phyloP scores from a whole-genome alignment of 2,888 invertebrate genomes.

The Hydroisotoma schaefferi region DNA sequence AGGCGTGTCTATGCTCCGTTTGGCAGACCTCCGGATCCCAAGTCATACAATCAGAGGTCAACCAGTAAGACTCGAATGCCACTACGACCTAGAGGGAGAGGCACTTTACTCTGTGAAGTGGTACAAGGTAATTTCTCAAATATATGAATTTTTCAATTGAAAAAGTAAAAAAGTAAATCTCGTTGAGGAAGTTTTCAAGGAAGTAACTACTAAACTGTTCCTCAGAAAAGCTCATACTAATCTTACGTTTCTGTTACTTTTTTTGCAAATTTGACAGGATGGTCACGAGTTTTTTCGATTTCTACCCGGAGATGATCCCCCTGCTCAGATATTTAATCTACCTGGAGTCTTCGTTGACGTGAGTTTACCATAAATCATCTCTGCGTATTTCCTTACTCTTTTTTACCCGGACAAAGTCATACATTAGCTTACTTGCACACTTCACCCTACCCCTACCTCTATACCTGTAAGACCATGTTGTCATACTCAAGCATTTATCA shows the following conservation, averaged over 20 bases:
- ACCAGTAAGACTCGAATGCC: conserved; percentile 72
- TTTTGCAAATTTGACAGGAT: conserved; percentile 19
- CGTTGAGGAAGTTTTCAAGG: too few relatives aligned
- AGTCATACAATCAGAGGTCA: conserved; percentile 75
- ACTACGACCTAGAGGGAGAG: conserved; percentile 77
- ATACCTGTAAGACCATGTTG: too few relatives aligned
- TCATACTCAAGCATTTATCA: too few relatives aligned
- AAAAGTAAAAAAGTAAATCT: too few relatives aligned
- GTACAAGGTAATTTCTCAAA: conserved; percentile 62
- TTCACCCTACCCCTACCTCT: too few relatives aligned
- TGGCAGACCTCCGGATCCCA: conserved; percentile 76
- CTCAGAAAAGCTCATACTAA: neutral
- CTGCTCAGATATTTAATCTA: conserved; percentile 71
- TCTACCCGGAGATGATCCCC: conserved; percentile 65
- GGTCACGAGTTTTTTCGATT: conserved; percentile 29
- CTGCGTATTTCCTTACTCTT: too few relatives aligned
- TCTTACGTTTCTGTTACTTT: neutral
- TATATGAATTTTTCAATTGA: neutral
- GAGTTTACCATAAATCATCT: conserved; percentile 55
- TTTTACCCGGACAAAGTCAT: too few relatives aligned
- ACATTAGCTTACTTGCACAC: too few relatives aligned
- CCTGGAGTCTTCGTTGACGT: conserved; percentile 83
- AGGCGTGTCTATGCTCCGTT: conserved; percentile 60
- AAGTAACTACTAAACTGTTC: neutral
- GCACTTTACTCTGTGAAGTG: conserved; percentile 84